Conservation (phyloP, 2,113 vertebrate species). For the Apeltes quadracus region DNA sequence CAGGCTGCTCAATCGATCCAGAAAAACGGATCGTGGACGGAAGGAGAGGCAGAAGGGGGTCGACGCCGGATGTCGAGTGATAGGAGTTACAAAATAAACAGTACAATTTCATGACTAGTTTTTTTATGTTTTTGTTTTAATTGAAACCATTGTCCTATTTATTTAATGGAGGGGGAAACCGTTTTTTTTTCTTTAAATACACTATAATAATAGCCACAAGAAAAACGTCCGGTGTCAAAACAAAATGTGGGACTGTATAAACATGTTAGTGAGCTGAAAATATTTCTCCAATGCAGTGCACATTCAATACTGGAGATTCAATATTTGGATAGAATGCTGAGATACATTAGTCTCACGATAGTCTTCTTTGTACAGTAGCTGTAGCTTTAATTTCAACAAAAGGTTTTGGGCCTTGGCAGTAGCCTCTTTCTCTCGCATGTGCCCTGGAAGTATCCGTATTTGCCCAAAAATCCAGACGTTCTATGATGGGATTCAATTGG, state of each 20-base stretch:
- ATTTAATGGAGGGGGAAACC: too few species aligned
- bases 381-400: neutral
- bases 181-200: too few species aligned
- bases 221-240: neutral
- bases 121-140: neutral
- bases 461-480: neutral
- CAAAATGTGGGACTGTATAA: neutral
- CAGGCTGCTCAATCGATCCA: slow-evolving; percentile 61
- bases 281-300: too few species aligned
- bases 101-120: too few species aligned
- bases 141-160: neutral
- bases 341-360: neutral
- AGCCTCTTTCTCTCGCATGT: neutral
- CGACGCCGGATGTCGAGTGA: neutral
- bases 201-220: neutral
- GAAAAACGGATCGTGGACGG: slow-evolving; percentile 58
- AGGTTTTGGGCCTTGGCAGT: neutral
- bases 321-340: neutral
- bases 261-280: neutral
- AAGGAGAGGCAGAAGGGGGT: neutral
- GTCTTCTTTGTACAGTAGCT: neutral
- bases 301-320: neutral
- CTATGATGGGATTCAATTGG: neutral
- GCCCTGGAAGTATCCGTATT: neutral
- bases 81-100: slow-evolving; percentile 41